Percentiles rank a stretch among this genome's conserved stretches.
These are phyloP conservation scores for Perodicticus potto DNA, from an alignment of 2,797 vertebrate genomes.

Conservation along the genomic window DNA sequence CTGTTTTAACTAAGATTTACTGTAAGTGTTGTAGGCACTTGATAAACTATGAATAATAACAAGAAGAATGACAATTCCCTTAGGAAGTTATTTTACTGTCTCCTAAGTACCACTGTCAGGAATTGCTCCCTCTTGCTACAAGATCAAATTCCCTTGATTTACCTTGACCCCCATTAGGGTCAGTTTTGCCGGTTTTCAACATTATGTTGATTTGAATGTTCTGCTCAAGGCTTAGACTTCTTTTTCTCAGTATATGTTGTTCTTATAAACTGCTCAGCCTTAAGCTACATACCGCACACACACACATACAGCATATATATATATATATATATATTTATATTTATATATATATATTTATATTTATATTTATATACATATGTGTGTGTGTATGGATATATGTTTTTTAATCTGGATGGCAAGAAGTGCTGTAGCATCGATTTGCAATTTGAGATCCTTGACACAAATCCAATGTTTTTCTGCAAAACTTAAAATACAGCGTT, in stretches of 20 bases:
- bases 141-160: conserved; percentile 1
- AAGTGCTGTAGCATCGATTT: neutral
- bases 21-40: conserved; percentile 11
- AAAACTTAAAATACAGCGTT: conserved; percentile 60
- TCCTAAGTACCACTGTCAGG: neutral
- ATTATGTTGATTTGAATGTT: neutral
- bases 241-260: neutral
- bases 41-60: conserved; percentile 41
- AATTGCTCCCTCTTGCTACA: neutral
- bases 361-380: neutral
- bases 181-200: fast-evolving
- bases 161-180: neutral
- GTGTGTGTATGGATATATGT: no score
- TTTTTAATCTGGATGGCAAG: neutral
- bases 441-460: conserved; percentile 33
- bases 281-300: neutral
- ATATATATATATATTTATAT: neutral
- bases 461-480: conserved; percentile 23
- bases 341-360: neutral
- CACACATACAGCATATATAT: neutral
- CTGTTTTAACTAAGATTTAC: conserved; percentile 54
- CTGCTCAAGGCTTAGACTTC: neutral
- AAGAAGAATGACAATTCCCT: neutral
- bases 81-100: conserved; percentile 32
- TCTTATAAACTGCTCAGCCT: conserved; percentile 62